These are phyloP conservation scores for Calameuta filiformis DNA, from an alignment of 2,888 invertebrate genomes.

Conservation along the genomic window DNA sequence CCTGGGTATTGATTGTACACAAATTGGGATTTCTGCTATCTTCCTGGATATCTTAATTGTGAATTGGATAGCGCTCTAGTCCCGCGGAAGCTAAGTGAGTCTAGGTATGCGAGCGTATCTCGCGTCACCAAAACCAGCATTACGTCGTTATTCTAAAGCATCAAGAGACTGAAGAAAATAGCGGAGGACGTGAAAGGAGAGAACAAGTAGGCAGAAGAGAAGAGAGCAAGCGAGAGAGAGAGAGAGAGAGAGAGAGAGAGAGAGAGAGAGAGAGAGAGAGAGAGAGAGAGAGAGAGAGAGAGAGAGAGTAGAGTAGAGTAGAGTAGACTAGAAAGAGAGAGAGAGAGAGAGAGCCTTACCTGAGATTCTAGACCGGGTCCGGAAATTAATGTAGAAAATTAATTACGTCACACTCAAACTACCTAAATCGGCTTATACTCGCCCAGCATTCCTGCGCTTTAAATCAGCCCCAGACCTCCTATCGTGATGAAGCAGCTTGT, in stretches of 20 bases:
- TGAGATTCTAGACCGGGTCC: neutral
- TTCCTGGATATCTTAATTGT: conserved; percentile 47
- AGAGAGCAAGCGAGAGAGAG: too few species aligned
- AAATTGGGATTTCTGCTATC: conserved; percentile 48
- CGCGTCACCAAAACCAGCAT: neutral
- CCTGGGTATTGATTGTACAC: conserved; percentile 49
- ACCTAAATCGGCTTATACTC: conserved; percentile 49
- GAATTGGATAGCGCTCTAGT: conserved; percentile 29
- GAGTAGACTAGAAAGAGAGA: too few species aligned
- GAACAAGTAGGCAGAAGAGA: neutral
- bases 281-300: too few species aligned
- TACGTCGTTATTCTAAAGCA: neutral
- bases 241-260: too few species aligned
- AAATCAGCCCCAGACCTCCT: neutral
- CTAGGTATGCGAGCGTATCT: neutral
- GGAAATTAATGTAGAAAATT: conserved; percentile 51
- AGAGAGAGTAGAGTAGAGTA: too few species aligned
- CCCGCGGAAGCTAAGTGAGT: conserved; percentile 2
- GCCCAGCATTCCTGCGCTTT: conserved; percentile 14
- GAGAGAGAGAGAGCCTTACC: too few species aligned
- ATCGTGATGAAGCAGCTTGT: neutral
- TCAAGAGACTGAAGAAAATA: neutral
- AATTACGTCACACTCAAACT: conserved; percentile 35
- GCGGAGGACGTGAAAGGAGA: neutral
- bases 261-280: too few species aligned